Evolutionary conservation across 2,797 vertebrate species (phyloP).

Genomic region (Alauda arvensis): DNA sequence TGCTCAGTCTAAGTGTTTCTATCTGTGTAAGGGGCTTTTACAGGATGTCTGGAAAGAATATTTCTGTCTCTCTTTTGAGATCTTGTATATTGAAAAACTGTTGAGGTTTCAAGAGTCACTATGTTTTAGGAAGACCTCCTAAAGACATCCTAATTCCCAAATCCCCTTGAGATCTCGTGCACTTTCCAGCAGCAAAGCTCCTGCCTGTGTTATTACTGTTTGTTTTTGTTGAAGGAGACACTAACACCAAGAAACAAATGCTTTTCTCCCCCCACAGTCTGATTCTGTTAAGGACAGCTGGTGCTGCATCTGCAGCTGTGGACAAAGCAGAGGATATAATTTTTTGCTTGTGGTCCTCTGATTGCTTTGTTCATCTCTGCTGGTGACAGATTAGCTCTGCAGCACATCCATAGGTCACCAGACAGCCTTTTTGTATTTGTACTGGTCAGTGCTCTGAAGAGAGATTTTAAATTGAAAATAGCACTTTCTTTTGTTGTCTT

Average conservation of each 20-base stretch:
- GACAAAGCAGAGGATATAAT: constrained; percentile 25
- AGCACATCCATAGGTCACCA: constrained; percentile 26
- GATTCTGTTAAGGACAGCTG: constrained; percentile 31
- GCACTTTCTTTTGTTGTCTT: constrained; percentile 26
- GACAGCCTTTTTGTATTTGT: constrained; percentile 18
- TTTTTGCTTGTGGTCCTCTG: constrained; percentile 31
- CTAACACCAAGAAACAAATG: constrained; percentile 37
- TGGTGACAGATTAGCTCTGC: constrained; percentile 48
- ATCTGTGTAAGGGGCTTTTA: background rate
- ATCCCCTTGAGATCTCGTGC: constrained; percentile 1
- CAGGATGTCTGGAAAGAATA: background rate
- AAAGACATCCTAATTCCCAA: constrained; percentile 41
- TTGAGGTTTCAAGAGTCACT: background rate
- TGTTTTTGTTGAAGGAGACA: constrained; percentile 53
- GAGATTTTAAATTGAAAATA: constrained; percentile 49
- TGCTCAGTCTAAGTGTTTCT: background rate
- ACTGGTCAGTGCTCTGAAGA: constrained; percentile 30
- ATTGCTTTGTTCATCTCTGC: constrained; percentile 49
- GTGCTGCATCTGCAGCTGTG: constrained; percentile 19
- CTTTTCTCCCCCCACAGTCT: background rate
- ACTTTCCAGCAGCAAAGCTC: constrained; percentile 33
- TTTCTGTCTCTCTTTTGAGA: background rate
- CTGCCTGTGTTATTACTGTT: constrained; percentile 49
- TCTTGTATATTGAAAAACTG: background rate
- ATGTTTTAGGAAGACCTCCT: constrained; percentile 15